Evolutionary conservation across 1,140 invertebrate genomes (phyloP), one percentile per base, ranked within the genome.

Genomic region (Rhynchophorus ferrugineus): DNA sequence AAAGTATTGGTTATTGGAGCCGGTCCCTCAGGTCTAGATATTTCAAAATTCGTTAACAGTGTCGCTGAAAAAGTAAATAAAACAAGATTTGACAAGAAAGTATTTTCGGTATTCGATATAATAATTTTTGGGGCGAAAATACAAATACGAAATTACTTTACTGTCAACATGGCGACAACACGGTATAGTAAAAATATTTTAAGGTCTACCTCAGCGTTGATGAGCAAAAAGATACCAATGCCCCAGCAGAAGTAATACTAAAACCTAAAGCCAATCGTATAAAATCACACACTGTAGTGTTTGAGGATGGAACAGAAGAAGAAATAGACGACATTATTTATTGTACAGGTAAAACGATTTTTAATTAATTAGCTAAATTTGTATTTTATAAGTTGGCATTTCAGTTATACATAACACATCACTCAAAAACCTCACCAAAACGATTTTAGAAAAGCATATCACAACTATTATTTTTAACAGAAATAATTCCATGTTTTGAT

Each of bases 21-120:
- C 33, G 89, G 88, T 11, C 83, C 89, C 7, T 94, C 90, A n/a
- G 91, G 89, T 3, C 78, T 84, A 76, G 91, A 94, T 69, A 81
- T 94, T 35, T 78, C 84, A 1, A 64, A 88, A 38, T 87, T 91
- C 59, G 78, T 93, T 57, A 78, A 84, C 6, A 64, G 67, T 39
- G 75, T 78, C 9, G 82, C 85, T 0, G 66, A 75, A 52, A 71
- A 77, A 50, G 85, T 89, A 39, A 47, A 18, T 44, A 3, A 3
- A 19, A 13, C 3, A 42, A 11, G n/a, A 13, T 6, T 7, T 17
- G 14, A 38, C 7, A 38, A 14, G 5, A 6, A 17, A 6, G 5
- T 43, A 43, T 7, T 21, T 43, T 19, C 7, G 5, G 11, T 6
- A 11, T 33, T 5, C 29, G 29, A n/a, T n/a, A n/a, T n/a, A n/a